Base-by-base conservation (phyloP, 2,797 vertebrate species). In the Acrossocheilus wenchowensis region DNA sequence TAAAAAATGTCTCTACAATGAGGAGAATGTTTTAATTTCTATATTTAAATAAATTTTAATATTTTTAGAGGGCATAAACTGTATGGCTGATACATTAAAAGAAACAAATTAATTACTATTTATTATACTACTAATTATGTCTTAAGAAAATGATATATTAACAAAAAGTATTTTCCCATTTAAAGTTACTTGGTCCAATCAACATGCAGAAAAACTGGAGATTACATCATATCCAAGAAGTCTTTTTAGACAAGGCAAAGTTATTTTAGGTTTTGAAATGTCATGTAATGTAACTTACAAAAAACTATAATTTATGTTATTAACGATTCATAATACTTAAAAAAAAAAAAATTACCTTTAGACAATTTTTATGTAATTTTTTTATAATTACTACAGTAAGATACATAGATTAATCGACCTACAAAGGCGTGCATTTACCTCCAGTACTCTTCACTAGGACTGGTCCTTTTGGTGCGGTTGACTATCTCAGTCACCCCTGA, bases 371-470 rank as follows among this genome's bases (percentile, higher is more conserved):
- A 60, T 60, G 5, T 26, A 26, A 26, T 26, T 26, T 26, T 26
- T 26, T 26, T 60, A n/a, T n/a, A 60, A 62, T 62, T 62, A 26
- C 11, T 64, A 26, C 60, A 26, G 60, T 72, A 72, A 43, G 39
- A 23, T 12, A n/a, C 12, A 78, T n/a, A 41, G 3, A 78, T 41
- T 1, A 41, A 78, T 39, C 6, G 1, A 36, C 21, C 21, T 11
- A 60, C 6, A 62, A 21, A 34, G 26, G 41, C 15, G 19, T 19
- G 71, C 81, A 26, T 87, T 95, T 94, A 99, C 98, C 96, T 99
- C 98, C 98, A 99, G 95, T 98, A 99, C 92, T 99, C 98, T 92
- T 99, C 98, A 0, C 98, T 99, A 92, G 98, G 98, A 91, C 98
- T 99, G 91, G 97, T 99, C 93, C 98, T 96, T 93, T 98, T 97